Conservation (phyloP, 2,888 invertebrate genomes). For the Leptopilina drosophilae region DNA sequence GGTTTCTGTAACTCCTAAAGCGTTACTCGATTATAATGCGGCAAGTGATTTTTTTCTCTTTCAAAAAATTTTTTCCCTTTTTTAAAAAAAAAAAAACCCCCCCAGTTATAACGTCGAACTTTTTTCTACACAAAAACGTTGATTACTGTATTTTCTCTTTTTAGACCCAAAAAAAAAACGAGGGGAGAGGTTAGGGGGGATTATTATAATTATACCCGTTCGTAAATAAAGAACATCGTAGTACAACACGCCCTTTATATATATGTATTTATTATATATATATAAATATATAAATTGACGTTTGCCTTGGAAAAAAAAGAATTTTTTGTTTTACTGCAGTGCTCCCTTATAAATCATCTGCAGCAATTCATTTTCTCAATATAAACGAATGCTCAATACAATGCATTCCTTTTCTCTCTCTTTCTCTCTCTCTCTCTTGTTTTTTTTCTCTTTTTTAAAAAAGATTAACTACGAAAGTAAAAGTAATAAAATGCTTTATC, state of each 20-base stretch:
- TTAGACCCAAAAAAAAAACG: slow-evolving; percentile 17
- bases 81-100: slow-evolving; percentile 46
- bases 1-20: slow-evolving; percentile 64
- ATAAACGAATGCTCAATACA: slow-evolving; percentile 31
- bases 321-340: neutral
- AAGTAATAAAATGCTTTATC: slow-evolving; percentile 56
- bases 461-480: slow-evolving; percentile 49
- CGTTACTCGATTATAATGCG: slow-evolving; percentile 58
- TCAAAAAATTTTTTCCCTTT: slow-evolving; percentile 47
- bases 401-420: slow-evolving; percentile 45
- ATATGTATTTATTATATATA: too few relatives aligned
- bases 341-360: neutral
- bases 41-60: slow-evolving; percentile 58
- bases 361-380: slow-evolving; percentile 14
- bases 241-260: neutral
- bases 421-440: neutral
- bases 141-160: slow-evolving; percentile 50
- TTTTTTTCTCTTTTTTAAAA: slow-evolving; percentile 43
- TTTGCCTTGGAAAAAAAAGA: slow-evolving; percentile 11
- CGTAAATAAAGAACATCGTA: slow-evolving; percentile 18
- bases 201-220: slow-evolving; percentile 16
- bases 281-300: slow-evolving; percentile 9
- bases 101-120: slow-evolving; percentile 16
- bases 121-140: too few relatives aligned
- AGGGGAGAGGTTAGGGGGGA: too few relatives aligned